Conservation (phyloP, 2,113 vertebrate species). For the Bufo gargarizans region DNA sequence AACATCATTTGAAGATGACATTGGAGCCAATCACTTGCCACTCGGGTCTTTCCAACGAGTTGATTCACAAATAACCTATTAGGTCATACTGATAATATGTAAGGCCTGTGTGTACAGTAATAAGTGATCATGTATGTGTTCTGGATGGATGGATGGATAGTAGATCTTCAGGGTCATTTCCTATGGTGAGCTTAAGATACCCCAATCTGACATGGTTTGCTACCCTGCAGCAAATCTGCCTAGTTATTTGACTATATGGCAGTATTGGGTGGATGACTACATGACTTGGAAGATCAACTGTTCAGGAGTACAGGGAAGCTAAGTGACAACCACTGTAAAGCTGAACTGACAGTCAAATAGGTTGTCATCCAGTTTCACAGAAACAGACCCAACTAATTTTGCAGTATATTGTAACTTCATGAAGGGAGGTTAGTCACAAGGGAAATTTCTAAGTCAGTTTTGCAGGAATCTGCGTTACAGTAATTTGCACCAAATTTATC, state of each 20-base stretch:
- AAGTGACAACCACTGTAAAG: background rate
- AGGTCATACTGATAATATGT: background rate
- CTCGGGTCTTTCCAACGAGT: background rate
- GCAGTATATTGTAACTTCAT: background rate
- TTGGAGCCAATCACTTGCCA: background rate
- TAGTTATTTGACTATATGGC: background rate
- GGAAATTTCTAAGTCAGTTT: too few relatives aligned
- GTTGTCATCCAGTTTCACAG: background rate
- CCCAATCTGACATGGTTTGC: background rate
- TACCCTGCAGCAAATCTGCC: background rate
- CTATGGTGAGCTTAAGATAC: background rate
- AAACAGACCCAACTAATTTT: background rate
- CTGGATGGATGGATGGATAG: background rate
- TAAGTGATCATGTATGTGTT: background rate
- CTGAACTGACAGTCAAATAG: background rate
- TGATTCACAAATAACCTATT: background rate
- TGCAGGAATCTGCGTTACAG: too few relatives aligned
- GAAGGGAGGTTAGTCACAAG: too few relatives aligned
- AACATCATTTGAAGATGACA: background rate
- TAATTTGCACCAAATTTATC: too few relatives aligned
- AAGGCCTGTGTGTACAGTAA: background rate
- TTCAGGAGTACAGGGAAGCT: background rate
- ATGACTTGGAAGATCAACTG: background rate
- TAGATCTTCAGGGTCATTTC: background rate
- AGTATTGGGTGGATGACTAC: background rate